These are phyloP conservation scores for Carapus acus DNA, from an alignment of 2,797 vertebrate genomes.

Conservation along the genomic window DNA sequence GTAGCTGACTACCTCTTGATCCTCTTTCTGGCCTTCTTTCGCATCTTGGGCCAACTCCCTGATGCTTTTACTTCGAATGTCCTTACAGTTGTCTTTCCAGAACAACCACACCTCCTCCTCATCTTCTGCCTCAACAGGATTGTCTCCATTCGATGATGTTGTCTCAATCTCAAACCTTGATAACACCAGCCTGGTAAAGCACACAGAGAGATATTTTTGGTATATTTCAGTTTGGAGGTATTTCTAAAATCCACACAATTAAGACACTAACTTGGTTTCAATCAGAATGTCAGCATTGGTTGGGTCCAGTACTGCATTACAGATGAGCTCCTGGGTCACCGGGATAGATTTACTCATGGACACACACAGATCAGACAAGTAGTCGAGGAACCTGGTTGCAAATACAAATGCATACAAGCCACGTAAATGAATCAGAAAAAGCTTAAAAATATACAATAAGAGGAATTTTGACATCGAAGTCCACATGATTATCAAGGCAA, in stretches of 20 bases:
- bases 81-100: constrained; percentile 91
- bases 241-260: neutral
- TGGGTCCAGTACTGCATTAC: constrained; percentile 92
- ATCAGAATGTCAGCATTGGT: constrained; percentile 95
- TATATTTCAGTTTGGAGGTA: neutral
- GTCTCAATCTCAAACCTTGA: constrained; percentile 93
- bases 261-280: constrained; percentile 87
- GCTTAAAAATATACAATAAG: neutral
- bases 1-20: constrained; percentile 91
- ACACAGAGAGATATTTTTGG: neutral
- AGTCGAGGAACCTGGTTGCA: constrained; percentile 88
- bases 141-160: constrained; percentile 75
- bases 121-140: constrained; percentile 84
- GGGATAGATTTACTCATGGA: constrained; percentile 99
- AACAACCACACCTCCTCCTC: constrained; percentile 98
- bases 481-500: neutral
- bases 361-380: constrained; percentile 95
- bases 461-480: neutral
- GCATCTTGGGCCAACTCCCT: constrained; percentile 95
- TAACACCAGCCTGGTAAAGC: constrained; percentile 81
- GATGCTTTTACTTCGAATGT: constrained; percentile 90
- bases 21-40: constrained; percentile 96
- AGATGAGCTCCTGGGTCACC: constrained; percentile 97
- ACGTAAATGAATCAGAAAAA: neutral
- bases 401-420: neutral